Conservation (phyloP, 2,888 invertebrate genomes). For the Epistrophe grossulariae region DNA sequence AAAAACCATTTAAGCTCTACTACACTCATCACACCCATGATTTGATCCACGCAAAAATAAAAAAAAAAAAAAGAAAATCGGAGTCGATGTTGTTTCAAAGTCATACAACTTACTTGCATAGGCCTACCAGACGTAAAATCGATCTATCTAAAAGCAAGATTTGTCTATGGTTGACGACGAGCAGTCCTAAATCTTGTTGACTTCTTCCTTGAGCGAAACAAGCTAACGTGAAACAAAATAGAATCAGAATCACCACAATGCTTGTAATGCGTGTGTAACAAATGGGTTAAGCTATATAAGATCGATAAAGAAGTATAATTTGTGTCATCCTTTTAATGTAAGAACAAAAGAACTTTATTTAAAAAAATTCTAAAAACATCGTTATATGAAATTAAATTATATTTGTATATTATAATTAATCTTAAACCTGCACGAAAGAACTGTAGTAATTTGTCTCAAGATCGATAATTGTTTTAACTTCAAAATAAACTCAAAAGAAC, state of each 20-base stretch:
- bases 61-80: conserved; percentile 36
- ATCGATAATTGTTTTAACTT: conserved; percentile 26
- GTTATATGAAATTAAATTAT: conserved; percentile 37
- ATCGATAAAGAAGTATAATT: conserved; percentile 66
- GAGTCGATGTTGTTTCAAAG: conserved; percentile 59
- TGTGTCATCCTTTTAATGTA: conserved; percentile 70
- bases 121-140: conserved; percentile 36
- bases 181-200: conserved; percentile 10
- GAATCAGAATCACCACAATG: conserved; percentile 34
- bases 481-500: conserved; percentile 26
- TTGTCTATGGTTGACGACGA: conserved; percentile 23
- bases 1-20: conserved; percentile 36
- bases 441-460: background rate
- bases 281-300: conserved; percentile 68
- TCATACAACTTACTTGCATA: conserved; percentile 34
- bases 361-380: conserved; percentile 44
- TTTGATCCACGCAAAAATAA: conserved; percentile 50
- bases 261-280: conserved; percentile 47
- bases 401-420: conserved; percentile 34
- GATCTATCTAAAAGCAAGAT: conserved; percentile 30
- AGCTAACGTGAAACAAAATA: conserved; percentile 1
- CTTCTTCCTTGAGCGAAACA: conserved; percentile 9
- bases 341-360: conserved; percentile 64
- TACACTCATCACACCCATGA: conserved; percentile 47
- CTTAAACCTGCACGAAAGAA: conserved; percentile 17